These are phyloP conservation scores for Fistularia tabacaria DNA, from an alignment of 2,797 vertebrate species.

Conservation along the genomic window DNA sequence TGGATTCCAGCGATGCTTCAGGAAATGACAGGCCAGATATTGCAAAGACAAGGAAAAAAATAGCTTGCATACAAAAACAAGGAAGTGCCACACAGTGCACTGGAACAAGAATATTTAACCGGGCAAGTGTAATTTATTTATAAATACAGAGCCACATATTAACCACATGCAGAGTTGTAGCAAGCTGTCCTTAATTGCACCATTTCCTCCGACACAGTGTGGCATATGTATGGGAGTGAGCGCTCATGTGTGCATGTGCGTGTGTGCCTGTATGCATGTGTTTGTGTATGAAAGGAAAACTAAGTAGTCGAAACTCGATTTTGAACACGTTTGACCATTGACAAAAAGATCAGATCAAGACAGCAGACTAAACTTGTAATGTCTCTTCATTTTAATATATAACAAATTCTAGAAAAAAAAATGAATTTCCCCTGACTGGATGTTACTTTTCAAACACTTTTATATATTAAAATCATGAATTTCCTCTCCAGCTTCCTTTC, in stretches of 20 bases:
- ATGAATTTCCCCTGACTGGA: slow-evolving; percentile 10
- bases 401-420: slow-evolving; percentile 2
- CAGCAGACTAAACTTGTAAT: slow-evolving; percentile 1
- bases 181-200: slow-evolving; percentile 84
- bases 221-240: background rate
- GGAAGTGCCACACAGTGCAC: slow-evolving; percentile 59
- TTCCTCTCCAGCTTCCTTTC: slow-evolving; percentile 5
- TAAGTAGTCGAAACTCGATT: slow-evolving; percentile 59
- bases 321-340: slow-evolving; percentile 43
- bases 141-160: slow-evolving; percentile 79
- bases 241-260: background rate
- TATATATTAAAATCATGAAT: slow-evolving; percentile 19
- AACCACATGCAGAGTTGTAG: slow-evolving; percentile 78
- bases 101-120: slow-evolving; percentile 77
- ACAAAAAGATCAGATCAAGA: slow-evolving; percentile 37
- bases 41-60: slow-evolving; percentile 64
- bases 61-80: slow-evolving; percentile 70
- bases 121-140: slow-evolving; percentile 82
- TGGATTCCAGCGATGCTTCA: slow-evolving; percentile 71
- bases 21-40: slow-evolving; percentile 77
- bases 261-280: slow-evolving; percentile 3
- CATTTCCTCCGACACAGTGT: slow-evolving; percentile 76
- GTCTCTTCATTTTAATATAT: slow-evolving; percentile 8
- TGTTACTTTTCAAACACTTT: slow-evolving; percentile 25
- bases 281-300: slow-evolving; percentile 22